Evolutionary conservation across 2,797 vertebrate species (phyloP).

Genomic region (Enteromius anoplus): DNA sequence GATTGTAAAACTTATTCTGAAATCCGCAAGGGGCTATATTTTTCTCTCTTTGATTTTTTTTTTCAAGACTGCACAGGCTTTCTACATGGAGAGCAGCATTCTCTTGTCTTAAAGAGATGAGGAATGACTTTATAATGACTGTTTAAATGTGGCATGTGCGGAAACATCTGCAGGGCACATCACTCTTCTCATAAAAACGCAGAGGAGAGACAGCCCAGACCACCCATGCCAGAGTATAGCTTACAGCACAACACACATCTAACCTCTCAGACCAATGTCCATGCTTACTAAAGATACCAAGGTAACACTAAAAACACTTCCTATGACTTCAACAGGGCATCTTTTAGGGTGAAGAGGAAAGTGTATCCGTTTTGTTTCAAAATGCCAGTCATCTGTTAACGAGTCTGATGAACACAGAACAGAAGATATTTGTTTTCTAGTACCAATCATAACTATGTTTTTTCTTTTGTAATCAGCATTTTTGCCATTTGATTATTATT

Average conservation of each 20-base stretch:
- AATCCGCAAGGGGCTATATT: constrained; percentile 51
- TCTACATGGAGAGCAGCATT: constrained; percentile 68
- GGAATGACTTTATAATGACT: constrained; percentile 75
- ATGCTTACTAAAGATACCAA: background rate
- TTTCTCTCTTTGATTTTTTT: constrained; percentile 47
- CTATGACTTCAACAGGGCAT: background rate
- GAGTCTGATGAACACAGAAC: background rate
- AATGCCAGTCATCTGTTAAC: background rate
- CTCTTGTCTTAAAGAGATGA: constrained; percentile 74
- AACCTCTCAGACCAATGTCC: constrained; percentile 17
- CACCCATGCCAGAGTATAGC: constrained; percentile 52
- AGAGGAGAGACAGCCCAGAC: constrained; percentile 45
- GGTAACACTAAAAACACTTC: background rate
- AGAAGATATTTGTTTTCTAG: too few relatives aligned
- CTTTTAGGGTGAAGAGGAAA: background rate
- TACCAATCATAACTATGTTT: too few relatives aligned
- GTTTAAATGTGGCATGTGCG: constrained; percentile 67
- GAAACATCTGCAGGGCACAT: constrained; percentile 77
- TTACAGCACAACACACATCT: constrained; percentile 10
- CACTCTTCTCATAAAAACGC: constrained; percentile 60
- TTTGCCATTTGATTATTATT: too few relatives aligned
- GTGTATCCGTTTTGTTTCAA: background rate
- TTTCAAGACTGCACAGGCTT: constrained; percentile 55
- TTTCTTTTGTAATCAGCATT: too few relatives aligned
- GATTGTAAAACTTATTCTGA: constrained; percentile 49